Conservation (phyloP, 2,797 vertebrate species). For the Acanthurus tractus region DNA sequence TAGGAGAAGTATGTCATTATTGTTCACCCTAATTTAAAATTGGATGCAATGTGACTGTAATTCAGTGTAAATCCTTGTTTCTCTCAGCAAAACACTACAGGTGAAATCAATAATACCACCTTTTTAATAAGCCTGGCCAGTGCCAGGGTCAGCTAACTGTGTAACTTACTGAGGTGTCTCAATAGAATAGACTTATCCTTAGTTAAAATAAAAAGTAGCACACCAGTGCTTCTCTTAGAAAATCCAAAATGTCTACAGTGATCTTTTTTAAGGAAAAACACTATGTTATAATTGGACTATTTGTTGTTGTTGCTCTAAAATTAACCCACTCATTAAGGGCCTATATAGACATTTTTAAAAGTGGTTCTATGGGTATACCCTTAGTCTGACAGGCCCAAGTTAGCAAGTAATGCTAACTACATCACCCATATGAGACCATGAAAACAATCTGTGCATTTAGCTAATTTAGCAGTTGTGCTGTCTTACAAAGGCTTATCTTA, state of each 20-base stretch:
- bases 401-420: not conserved
- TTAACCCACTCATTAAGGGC: not conserved
- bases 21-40: not conserved
- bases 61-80: not conserved
- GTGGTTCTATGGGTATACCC: not conserved
- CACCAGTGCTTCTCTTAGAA: not conserved
- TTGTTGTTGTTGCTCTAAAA: not conserved
- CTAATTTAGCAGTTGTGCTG: not conserved
- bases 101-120: not conserved
- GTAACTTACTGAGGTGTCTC: not conserved
- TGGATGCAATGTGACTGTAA: not conserved
- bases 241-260: not conserved
- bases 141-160: not conserved
- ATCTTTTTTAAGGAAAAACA: not conserved
- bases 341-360: not conserved
- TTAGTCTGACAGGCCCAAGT: not conserved
- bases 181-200: not conserved
- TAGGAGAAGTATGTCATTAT: not conserved
- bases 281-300: not conserved
- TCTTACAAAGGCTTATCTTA: not conserved
- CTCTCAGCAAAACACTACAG: not conserved
- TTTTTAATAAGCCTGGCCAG: not conserved
- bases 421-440: too few relatives aligned
- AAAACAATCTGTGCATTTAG: not conserved
- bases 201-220: not conserved